phyloP scores from a whole-genome alignment of 2,888 invertebrate genomes.

The Seira ritae region DNA sequence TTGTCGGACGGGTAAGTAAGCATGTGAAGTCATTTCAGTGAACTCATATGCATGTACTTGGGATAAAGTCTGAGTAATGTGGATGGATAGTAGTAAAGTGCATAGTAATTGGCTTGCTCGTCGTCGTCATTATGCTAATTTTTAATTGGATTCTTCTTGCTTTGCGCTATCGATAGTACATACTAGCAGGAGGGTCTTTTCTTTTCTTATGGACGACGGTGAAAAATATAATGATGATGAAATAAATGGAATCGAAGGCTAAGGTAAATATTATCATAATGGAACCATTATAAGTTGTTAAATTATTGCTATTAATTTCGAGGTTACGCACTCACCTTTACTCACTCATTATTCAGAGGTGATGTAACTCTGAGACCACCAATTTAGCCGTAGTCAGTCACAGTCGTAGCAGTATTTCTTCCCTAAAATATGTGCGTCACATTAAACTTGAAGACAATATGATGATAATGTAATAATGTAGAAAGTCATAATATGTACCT shows the following conservation, averaged over 20 bases:
- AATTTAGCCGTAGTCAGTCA: neutral
- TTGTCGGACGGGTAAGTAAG: neutral
- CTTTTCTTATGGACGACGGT: neutral
- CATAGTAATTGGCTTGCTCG: neutral
- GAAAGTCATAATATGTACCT: too few relatives aligned
- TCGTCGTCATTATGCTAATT: neutral
- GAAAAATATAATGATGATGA: slow-evolving; percentile 25
- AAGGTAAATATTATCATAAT: slow-evolving; percentile 58
- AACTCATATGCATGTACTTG: too few relatives aligned
- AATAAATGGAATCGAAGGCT: slow-evolving; percentile 57
- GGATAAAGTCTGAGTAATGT: too few relatives aligned
- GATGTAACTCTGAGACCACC: neutral
- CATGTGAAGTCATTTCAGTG: neutral
- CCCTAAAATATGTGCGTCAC: too few relatives aligned
- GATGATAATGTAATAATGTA: too few relatives aligned
- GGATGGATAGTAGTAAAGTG: neutral
- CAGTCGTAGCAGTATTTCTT: too few relatives aligned
- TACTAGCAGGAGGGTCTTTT: neutral
- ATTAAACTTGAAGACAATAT: too few relatives aligned
- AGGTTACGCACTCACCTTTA: slow-evolving; percentile 39
- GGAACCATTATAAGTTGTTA: slow-evolving; percentile 26
- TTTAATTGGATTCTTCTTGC: neutral
- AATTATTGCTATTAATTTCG: slow-evolving; percentile 54
- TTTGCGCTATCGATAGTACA: neutral
- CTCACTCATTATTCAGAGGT: slow-evolving; percentile 2